phyloP scores from a whole-genome alignment of 2,113 vertebrate genomes.

The Phalacrocorax aristotelis region DNA sequence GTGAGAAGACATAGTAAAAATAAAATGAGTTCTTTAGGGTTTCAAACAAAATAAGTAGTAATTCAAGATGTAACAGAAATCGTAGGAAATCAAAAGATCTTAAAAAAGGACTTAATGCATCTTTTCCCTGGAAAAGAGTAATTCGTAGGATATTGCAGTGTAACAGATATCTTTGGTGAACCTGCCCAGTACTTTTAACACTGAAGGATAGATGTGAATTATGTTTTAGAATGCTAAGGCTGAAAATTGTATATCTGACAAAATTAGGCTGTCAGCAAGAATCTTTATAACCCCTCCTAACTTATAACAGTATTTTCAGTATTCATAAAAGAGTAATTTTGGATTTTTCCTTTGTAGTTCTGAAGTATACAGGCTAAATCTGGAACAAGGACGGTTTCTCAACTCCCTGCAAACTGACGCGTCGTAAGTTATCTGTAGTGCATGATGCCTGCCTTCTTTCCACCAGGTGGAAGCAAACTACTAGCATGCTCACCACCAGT shows the following conservation, averaged over 20 bases:
- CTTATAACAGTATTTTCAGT: neutral
- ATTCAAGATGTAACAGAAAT: neutral
- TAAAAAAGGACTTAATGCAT: neutral
- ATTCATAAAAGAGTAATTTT: neutral
- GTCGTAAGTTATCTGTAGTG: constrained; percentile 78
- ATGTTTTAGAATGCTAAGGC: neutral
- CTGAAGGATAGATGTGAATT: neutral
- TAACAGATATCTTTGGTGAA: neutral
- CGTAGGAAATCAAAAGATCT: neutral
- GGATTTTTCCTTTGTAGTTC: constrained; percentile 76
- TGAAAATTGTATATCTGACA: neutral
- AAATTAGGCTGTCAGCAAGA: neutral
- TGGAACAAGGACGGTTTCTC: constrained; percentile 94
- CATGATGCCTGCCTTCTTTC: neutral
- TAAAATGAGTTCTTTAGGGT: neutral
- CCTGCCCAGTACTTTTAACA: neutral
- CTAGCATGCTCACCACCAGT: neutral
- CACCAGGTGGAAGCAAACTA: constrained; percentile 71
- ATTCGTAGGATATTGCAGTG: neutral
- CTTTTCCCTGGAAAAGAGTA: neutral
- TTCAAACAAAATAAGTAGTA: neutral
- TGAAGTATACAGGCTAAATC: constrained; percentile 91
- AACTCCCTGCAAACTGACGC: constrained; percentile 92
- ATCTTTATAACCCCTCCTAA: neutral
- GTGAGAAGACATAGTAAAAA: neutral